Conservation (phyloP, 1,140 invertebrate genomes). For the Chionoecetes opilio region DNA sequence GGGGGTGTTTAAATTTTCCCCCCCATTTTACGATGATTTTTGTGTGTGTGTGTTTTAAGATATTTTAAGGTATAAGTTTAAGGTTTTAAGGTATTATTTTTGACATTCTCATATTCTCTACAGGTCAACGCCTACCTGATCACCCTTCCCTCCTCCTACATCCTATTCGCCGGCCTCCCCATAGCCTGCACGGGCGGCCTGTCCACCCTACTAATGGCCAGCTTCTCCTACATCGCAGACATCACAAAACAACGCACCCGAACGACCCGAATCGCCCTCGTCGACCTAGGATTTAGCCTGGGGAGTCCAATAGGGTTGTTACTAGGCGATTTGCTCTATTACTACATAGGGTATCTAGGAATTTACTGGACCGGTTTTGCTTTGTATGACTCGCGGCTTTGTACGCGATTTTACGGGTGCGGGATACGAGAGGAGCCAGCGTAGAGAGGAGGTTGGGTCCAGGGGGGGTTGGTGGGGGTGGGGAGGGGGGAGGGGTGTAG, state of each 20-base stretch:
- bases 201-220: constrained; percentile 67
- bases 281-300: constrained; percentile 55
- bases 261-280: constrained; percentile 69
- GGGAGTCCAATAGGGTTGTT: constrained; percentile 55
- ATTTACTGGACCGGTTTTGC: constrained; percentile 46
- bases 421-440: constrained; percentile 48
- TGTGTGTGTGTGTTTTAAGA: not conserved
- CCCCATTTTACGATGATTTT: too few species aligned
- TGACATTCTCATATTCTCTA: not conserved
- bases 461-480: too few species aligned
- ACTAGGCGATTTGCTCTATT: constrained; percentile 49
- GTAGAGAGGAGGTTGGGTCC: not conserved
- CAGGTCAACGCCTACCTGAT: constrained; percentile 67
- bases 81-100: not conserved
- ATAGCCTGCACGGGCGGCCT: constrained; percentile 64
- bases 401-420: constrained; percentile 39
- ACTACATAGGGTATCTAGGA: constrained; percentile 50
- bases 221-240: constrained; percentile 68
- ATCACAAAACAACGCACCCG: constrained; percentile 55
- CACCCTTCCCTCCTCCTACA: constrained; percentile 60
- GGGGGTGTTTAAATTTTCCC: too few species aligned
- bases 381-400: constrained; percentile 31
- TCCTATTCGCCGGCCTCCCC: constrained; percentile 65
- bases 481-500: too few species aligned
- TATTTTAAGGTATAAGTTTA: not conserved